Evolutionary conservation across 2,888 invertebrate species (phyloP).

Genomic region (Allolobophora icterica): DNA sequence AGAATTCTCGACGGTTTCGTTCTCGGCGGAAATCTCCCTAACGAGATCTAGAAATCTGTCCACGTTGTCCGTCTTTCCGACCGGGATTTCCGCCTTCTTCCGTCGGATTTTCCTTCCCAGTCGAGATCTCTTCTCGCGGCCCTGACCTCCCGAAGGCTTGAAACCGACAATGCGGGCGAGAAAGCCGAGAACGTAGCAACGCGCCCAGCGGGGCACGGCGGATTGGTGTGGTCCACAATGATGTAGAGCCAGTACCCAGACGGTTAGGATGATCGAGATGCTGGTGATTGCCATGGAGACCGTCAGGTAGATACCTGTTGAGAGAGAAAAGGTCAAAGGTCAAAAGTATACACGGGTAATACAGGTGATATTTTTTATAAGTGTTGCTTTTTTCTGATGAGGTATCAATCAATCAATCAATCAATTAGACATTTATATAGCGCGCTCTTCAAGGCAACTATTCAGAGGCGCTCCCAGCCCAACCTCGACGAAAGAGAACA

Average conservation of each 20-base stretch:
- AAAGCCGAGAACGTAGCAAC: slow-evolving; percentile 43
- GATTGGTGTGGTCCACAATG: slow-evolving; percentile 51
- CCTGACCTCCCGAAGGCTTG: not conserved
- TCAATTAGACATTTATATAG: too few relatives aligned
- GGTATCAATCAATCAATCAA: too few relatives aligned
- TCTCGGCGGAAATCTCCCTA: slow-evolving; percentile 19
- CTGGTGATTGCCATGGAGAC: slow-evolving; percentile 55
- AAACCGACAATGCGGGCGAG: slow-evolving; percentile 46
- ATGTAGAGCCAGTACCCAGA: slow-evolving; percentile 53
- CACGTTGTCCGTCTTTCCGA: not conserved
- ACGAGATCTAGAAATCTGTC: not conserved
- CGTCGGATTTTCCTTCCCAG: not conserved
- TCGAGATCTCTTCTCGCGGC: not conserved
- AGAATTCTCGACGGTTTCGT: not conserved
- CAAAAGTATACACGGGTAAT: too few relatives aligned
- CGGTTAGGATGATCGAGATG: slow-evolving; percentile 54
- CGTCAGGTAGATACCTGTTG: slow-evolving; percentile 54
- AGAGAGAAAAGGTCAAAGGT: not conserved
- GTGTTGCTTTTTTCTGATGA: too few relatives aligned
- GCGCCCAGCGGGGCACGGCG: slow-evolving; percentile 51
- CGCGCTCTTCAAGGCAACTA: too few relatives aligned
- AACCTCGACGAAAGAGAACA: too few relatives aligned
- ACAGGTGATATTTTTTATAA: too few relatives aligned
- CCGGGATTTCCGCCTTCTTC: not conserved
- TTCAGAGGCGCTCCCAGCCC: too few relatives aligned